Percentiles rank a stretch among this genome's conserved stretches.
Evolutionary conservation across 2,888 invertebrate species (phyloP).

Genomic region (Orthosia gracilis): DNA sequence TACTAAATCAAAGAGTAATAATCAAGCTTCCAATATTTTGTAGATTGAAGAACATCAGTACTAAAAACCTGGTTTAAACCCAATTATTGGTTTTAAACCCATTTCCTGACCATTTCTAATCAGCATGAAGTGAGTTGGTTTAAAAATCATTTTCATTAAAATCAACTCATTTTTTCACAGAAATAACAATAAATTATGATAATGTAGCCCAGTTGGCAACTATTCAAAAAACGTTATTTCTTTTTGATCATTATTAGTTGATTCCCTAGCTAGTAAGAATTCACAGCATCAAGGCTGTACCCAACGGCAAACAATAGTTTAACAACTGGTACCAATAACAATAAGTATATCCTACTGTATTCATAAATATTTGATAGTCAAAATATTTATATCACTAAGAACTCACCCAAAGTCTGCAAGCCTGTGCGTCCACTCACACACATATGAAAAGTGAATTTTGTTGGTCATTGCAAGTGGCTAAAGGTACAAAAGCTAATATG

Average conservation of each 20-base stretch:
- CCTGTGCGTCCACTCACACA: background rate
- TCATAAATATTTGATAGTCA: background rate
- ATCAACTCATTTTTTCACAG: slow-evolving; percentile 9
- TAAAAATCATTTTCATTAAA: too few relatives aligned
- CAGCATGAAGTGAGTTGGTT: background rate
- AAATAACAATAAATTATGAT: slow-evolving; percentile 22
- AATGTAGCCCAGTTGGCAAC: slow-evolving; percentile 17
- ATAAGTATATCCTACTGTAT: too few relatives aligned
- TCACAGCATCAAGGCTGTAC: background rate
- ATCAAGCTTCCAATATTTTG: background rate
- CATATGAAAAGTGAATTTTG: background rate
- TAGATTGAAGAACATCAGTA: background rate
- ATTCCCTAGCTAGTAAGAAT: background rate
- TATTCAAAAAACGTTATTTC: slow-evolving; percentile 20
- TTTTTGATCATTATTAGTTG: slow-evolving; percentile 26
- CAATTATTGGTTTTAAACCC: too few relatives aligned
- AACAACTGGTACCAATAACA: background rate
- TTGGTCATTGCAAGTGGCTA: too few relatives aligned
- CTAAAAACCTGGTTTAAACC: too few relatives aligned
- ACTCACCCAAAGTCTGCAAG: background rate
- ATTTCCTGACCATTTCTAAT: too few relatives aligned
- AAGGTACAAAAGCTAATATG: background rate
- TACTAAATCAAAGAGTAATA: background rate
- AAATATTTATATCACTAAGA: background rate
- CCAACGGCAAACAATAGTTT: slow-evolving; percentile 1